Percentiles rank a stretch among this genome's conserved stretches.
Evolutionary conservation across 1,140 invertebrate genomes (phyloP).

Genomic region (Drosophila pachea): DNA sequence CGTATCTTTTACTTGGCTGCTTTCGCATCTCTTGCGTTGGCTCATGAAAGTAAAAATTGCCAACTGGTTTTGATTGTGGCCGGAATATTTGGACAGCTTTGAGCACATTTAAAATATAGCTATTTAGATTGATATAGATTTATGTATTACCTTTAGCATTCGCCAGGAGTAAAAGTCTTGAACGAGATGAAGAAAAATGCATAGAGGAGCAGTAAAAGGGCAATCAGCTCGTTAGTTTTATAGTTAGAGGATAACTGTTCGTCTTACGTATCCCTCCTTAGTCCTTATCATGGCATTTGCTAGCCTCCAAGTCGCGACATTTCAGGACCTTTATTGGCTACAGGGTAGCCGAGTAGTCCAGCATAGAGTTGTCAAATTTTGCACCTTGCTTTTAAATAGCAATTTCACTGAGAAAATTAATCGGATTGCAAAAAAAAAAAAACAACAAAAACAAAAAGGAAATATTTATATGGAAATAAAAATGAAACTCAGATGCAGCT

Average conservation of each 20-base stretch:
- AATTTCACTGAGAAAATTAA: conserved; percentile 7
- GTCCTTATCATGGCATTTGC: background rate
- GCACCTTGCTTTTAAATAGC: conserved; percentile 7
- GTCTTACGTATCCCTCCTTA: no score
- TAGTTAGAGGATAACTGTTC: no score
- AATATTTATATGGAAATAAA: no score
- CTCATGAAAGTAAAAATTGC: no score
- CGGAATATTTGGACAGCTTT: background rate
- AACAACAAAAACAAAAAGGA: background rate
- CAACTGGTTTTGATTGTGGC: conserved; percentile 36
- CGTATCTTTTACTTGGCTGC: background rate
- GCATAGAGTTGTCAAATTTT: background rate
- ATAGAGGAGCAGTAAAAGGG: no score
- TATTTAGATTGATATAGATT: conserved; percentile 1
- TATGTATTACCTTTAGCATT: background rate
- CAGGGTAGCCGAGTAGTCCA: background rate
- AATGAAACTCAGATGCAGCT: background rate
- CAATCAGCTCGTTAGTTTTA: no score
- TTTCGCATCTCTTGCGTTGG: conserved; percentile 37
- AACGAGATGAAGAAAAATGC: no score
- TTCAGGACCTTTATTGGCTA: no score
- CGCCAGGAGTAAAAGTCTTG: no score
- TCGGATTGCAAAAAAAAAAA: conserved; percentile 1
- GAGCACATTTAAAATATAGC: conserved; percentile 4
- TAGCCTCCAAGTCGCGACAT: background rate